Conservation (phyloP, 1,140 invertebrate species). For the Aphelenchoides avenae region DNA sequence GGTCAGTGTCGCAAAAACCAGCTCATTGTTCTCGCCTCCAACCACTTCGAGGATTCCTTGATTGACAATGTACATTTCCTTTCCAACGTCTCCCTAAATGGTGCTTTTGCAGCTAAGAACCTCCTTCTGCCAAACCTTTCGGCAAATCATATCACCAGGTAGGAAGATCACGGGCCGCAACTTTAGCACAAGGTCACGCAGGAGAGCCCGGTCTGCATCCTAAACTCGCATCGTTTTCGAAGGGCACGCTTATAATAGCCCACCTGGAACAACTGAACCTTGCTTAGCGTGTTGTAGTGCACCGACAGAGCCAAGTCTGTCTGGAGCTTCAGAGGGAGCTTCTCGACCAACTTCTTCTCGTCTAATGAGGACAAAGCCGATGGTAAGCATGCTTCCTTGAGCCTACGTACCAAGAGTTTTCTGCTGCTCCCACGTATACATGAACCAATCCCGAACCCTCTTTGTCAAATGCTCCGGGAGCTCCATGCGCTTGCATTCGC, state of each 20-base stretch:
- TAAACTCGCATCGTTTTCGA: too few relatives aligned
- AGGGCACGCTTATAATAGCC: too few relatives aligned
- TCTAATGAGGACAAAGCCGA: too few relatives aligned
- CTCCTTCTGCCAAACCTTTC: too few relatives aligned
- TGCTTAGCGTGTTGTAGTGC: slow-evolving; percentile 58
- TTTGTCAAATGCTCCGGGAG: slow-evolving; percentile 46
- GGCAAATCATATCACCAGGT: slow-evolving; percentile 81
- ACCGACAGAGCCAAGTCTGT: slow-evolving; percentile 86
- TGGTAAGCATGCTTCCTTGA: too few relatives aligned
- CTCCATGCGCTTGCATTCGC: slow-evolving; percentile 54
- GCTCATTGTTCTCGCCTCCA: slow-evolving; percentile 69
- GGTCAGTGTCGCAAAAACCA: slow-evolving; percentile 75
- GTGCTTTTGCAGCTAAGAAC: too few relatives aligned
- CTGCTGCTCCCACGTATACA: slow-evolving; percentile 85
- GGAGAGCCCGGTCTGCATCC: slow-evolving; percentile 81
- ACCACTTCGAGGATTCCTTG: slow-evolving; percentile 79
- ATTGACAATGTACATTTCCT: slow-evolving; percentile 93
- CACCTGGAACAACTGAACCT: slow-evolving; percentile 75
- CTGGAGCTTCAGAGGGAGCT: slow-evolving; percentile 80
- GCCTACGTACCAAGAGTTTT: slow-evolving; percentile 77
- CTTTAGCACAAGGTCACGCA: slow-evolving; percentile 82
- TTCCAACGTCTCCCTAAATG: slow-evolving; percentile 81
- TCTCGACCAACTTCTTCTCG: slow-evolving; percentile 74
- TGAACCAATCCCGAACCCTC: slow-evolving; percentile 78
- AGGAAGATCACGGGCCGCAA: slow-evolving; percentile 79